phyloP scores from a whole-genome alignment of 2,113 vertebrate species.

The Casuarius casuarius region DNA sequence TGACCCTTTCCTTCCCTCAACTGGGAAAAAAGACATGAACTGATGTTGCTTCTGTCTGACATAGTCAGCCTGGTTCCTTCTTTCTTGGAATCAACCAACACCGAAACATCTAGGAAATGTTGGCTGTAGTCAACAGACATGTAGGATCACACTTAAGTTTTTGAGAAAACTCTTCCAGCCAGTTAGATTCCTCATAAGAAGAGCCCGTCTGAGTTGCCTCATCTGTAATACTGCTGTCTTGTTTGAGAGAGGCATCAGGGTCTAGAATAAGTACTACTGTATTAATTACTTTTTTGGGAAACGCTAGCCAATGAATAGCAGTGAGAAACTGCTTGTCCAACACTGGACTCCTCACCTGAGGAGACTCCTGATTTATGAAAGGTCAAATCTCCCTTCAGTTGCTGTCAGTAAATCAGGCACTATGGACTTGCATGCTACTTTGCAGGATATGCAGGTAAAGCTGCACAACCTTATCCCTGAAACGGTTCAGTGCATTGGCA shows the following conservation, averaged over 20 bases:
- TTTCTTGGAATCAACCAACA: neutral
- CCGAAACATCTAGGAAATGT: neutral
- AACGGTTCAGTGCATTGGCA: neutral
- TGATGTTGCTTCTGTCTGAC: neutral
- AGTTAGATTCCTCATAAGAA: neutral
- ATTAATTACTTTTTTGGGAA: neutral
- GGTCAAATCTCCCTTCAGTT: neutral
- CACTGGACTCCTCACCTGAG: accelerated
- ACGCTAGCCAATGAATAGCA: neutral
- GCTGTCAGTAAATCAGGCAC: neutral
- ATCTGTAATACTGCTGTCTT: neutral
- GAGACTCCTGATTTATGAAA: neutral
- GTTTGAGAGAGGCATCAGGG: neutral
- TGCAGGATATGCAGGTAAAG: neutral
- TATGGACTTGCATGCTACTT: neutral
- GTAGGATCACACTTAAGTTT: neutral
- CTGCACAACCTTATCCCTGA: neutral
- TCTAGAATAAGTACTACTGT: neutral
- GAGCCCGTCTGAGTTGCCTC: neutral
- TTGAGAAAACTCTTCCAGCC: neutral
- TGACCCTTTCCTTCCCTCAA: neutral
- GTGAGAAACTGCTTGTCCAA: neutral
- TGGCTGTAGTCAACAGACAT: neutral
- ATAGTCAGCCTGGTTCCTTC: neutral
- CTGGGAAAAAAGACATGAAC: neutral